Conservation (phyloP, 2,113 vertebrate genomes). For the Hyperopisus bebe region DNA sequence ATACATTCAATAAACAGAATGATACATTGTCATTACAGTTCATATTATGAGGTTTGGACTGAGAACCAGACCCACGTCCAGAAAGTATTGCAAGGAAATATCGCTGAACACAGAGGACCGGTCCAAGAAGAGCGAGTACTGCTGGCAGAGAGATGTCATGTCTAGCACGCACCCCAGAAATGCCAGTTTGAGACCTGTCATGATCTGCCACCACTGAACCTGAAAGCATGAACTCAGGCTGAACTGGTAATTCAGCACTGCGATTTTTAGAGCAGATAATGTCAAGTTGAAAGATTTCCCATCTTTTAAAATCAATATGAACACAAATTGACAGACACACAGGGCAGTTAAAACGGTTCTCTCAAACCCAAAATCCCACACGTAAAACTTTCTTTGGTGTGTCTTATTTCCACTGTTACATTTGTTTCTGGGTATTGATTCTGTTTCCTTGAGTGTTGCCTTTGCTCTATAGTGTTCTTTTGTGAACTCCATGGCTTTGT, state of each 20-base stretch:
- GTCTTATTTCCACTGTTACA: not conserved
- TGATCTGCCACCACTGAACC: slow-evolving; percentile 17
- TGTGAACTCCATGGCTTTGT: not conserved
- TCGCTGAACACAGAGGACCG: not conserved
- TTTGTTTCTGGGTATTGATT: not conserved
- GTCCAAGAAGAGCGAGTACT: not conserved
- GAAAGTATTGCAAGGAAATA: not conserved
- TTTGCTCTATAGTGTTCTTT: not conserved
- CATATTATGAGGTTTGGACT: not conserved
- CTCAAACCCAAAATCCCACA: not conserved
- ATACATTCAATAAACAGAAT: not conserved
- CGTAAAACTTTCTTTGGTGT: not conserved
- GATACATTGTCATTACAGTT: not conserved
- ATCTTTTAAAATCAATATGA: not conserved
- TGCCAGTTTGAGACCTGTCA: not conserved
- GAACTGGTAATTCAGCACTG: slow-evolving; percentile 15
- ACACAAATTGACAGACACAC: not conserved
- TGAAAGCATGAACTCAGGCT: slow-evolving; percentile 27
- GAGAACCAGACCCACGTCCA: not conserved
- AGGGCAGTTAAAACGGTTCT: not conserved
- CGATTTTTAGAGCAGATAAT: not conserved
- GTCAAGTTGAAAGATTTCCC: not conserved
- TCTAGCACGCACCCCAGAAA: not conserved
- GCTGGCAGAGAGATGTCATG: not conserved
- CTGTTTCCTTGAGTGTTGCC: not conserved